Conservation (phyloP, 2,888 invertebrate species). For the Acronicta alni region DNA sequence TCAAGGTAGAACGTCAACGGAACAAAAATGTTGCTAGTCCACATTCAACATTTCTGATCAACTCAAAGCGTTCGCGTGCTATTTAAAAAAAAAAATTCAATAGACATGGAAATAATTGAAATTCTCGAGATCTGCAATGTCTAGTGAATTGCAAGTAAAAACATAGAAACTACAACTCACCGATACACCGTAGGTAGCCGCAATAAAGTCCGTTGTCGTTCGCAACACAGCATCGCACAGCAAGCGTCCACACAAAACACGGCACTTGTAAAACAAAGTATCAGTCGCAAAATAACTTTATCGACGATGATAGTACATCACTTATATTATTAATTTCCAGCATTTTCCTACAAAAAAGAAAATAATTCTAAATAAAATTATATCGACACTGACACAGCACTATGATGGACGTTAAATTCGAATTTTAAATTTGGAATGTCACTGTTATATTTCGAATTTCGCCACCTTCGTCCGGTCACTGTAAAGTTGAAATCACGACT, state of each 20-base stretch:
- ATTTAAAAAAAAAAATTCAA: conserved; percentile 22
- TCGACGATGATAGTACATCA: conserved; percentile 87
- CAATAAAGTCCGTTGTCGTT: conserved; percentile 65
- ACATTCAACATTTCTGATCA: neutral
- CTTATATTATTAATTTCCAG: conserved; percentile 89
- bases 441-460: conserved; percentile 84
- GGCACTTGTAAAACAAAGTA: conserved; percentile 85
- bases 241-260: conserved; percentile 85
- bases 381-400: conserved; percentile 83
- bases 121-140: conserved; percentile 15
- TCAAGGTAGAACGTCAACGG: neutral
- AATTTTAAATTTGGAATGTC: conserved; percentile 65
- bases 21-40: conserved; percentile 7
- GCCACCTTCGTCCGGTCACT: conserved; percentile 88
- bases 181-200: conserved; percentile 63
- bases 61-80: conserved; percentile 35
- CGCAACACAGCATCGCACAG: conserved; percentile 80
- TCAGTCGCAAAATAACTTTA: conserved; percentile 89
- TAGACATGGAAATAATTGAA: conserved; percentile 16
- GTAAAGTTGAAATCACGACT: conserved; percentile 88
- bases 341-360: conserved; percentile 89
- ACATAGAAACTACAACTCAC: conserved; percentile 65
- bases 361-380: conserved; percentile 76
- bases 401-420: conserved; percentile 66
- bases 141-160: conserved; percentile 26